Percentiles rank a stretch among this genome's conserved stretches.
phyloP scores from a whole-genome alignment of 2,797 vertebrate species.

The Poecile montanus region DNA sequence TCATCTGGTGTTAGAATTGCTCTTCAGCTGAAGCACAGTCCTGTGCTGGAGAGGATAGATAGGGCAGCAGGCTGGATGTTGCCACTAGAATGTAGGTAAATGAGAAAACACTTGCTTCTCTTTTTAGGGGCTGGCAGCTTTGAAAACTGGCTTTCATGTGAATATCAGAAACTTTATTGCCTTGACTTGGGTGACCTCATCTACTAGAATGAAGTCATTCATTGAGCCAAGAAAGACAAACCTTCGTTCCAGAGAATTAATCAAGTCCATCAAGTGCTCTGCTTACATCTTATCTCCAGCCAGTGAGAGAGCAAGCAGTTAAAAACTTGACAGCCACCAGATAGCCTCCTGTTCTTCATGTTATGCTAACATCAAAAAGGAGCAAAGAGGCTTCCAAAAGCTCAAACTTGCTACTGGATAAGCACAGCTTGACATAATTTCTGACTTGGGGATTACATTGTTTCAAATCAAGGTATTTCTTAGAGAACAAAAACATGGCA shows the following conservation, averaged over 20 bases:
- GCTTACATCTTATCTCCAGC: slow-evolving; percentile 79
- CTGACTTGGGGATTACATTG: slow-evolving; percentile 77
- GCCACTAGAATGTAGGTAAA: slow-evolving; percentile 55
- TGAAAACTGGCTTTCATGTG: slow-evolving; percentile 80
- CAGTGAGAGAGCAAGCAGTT: slow-evolving; percentile 81
- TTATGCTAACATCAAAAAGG: slow-evolving; percentile 85
- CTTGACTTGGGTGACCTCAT: slow-evolving; percentile 89
- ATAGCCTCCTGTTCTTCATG: slow-evolving; percentile 82
- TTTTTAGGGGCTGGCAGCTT: slow-evolving; percentile 64
- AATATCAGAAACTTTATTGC: slow-evolving; percentile 89
- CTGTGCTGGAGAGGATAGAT: not conserved
- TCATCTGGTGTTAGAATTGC: not conserved
- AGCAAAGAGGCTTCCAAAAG: slow-evolving; percentile 65
- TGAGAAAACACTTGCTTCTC: slow-evolving; percentile 73
- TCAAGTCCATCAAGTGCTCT: slow-evolving; percentile 86
- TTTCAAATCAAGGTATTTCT: slow-evolving; percentile 73
- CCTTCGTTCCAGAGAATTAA: slow-evolving; percentile 89
- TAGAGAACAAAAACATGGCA: slow-evolving; percentile 70
- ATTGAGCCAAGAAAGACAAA: slow-evolving; percentile 88
- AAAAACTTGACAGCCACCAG: slow-evolving; percentile 86
- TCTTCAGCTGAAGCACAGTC: not conserved
- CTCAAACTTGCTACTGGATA: slow-evolving; percentile 76
- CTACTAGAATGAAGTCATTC: slow-evolving; percentile 92
- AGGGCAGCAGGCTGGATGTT: not conserved
- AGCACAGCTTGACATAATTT: slow-evolving; percentile 82